Base-by-base conservation (phyloP, 2,888 invertebrate species). In the Trisateles emortualis region DNA sequence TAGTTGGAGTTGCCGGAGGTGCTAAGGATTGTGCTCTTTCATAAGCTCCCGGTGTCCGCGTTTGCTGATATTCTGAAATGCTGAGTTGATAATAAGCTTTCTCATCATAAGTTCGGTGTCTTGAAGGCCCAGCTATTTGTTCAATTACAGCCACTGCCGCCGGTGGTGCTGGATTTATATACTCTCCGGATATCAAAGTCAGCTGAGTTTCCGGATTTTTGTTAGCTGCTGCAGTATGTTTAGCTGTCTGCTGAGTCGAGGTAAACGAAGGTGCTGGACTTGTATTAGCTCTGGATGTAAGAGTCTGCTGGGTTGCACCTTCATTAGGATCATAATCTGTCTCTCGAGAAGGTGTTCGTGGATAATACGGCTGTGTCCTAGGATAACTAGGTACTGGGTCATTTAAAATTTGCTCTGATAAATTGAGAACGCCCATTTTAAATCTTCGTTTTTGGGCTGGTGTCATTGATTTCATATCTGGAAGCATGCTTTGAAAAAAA, bases 291-390 rank as follows among this genome's bases (percentile, higher is more conserved):
- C 55, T 56, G 46, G 52, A 59, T 56, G 52, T 52, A 50, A 46
- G 50, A 50, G 59, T 59, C 53, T 59, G 58, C 46, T 53, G 53
- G 46, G 50, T 55, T 59, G 59, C 55, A 59, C 59, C 51, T 59
- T 46, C 55, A 55, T 49, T 5, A 55, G 59, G 59, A 55, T 52
- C 59, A 59, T 55, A 59, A 56, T 55, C 52, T 59, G 59, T 56
- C 46, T 59, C 55, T 59, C 49, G 52, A 56, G 55, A 55, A 56
- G 52, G 52, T 16, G 59, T 55, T 55, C 52, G 59, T 59, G 55
- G 59, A 59, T 55, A 55, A 55, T 55, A 59, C 11, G 55, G 48
- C 10, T 52, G 55, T 59, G 16, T 54, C 51, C 52, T 57, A 52
- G 52, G 13, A 53, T 57, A 48, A 48, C 56, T 52, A 52, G 52